These are phyloP conservation scores for Sciurus carolinensis DNA, from an alignment of 2,797 vertebrate genomes.

Conservation along the genomic window DNA sequence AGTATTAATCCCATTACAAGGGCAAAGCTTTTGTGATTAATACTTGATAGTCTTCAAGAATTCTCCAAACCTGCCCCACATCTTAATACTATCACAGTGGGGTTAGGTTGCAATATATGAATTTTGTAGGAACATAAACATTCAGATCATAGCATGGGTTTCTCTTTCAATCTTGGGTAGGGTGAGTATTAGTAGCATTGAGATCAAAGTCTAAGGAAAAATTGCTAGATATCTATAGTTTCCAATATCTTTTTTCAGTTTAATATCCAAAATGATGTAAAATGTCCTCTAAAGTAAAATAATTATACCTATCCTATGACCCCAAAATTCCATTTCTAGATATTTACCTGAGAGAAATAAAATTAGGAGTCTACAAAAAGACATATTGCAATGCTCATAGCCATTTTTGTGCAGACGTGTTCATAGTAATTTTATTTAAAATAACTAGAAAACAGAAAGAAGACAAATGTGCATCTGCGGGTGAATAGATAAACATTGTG, in stretches of 20 bases:
- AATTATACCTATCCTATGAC: not conserved
- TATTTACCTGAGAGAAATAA: slow-evolving; percentile 1
- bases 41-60: too few species aligned
- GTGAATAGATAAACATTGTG: not conserved
- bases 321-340: not conserved
- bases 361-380: not conserved
- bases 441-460: not conserved
- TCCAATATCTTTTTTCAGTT: not conserved
- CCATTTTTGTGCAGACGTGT: not conserved
- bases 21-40: not conserved
- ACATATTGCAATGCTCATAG: not conserved
- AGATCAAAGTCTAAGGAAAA: not conserved
- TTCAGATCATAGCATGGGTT: not conserved
- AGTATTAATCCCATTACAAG: not conserved
- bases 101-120: not conserved
- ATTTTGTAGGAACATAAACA: not conserved
- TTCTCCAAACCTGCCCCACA: not conserved
- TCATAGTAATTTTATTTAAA: slow-evolving; percentile 43
- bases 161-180: not conserved
- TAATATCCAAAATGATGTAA: not conserved
- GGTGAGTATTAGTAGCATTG: not conserved
- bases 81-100: not conserved
- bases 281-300: slow-evolving; percentile 8
- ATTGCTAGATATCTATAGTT: not conserved
- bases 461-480: not conserved